phyloP scores from a whole-genome alignment of 2,113 vertebrate species.

The Perognathus longimembris region DNA sequence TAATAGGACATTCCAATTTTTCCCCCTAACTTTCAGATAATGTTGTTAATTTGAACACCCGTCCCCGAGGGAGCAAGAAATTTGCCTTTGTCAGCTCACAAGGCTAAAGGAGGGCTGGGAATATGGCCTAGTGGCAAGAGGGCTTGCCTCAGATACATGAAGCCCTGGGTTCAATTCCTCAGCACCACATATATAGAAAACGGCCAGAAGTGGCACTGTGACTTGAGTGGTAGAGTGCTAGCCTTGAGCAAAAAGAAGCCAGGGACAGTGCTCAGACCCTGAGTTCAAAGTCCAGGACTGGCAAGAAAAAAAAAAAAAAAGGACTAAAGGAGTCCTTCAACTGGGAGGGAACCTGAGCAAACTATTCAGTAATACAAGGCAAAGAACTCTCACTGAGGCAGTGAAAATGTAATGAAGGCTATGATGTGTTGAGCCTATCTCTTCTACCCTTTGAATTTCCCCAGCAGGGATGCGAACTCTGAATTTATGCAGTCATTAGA shows the following conservation, averaged over 20 bases:
- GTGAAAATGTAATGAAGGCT: neutral
- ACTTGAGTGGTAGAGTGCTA: no score
- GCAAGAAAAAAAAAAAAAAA: no score
- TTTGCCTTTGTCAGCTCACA: conserved; percentile 74
- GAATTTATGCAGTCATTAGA: neutral
- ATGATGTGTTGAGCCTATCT: neutral
- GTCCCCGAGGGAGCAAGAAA: conserved; percentile 66
- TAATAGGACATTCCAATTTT: conserved; percentile 75
- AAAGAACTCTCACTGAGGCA: neutral
- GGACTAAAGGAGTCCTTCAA: no score
- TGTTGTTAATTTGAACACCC: conserved; percentile 77
- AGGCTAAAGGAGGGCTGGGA: conserved; percentile 77
- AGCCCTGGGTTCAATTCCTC: no score
- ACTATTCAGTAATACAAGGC: neutral
- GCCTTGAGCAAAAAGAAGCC: no score
- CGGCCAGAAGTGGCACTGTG: no score
- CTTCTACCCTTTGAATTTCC: neutral
- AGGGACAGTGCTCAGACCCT: no score
- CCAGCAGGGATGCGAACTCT: neutral
- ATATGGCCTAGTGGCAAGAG: no score
- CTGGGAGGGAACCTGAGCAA: conserved; percentile 38
- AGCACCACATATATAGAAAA: no score
- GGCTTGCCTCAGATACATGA: no score
- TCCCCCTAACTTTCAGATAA: conserved; percentile 51
- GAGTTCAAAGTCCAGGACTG: no score